Evolutionary conservation across 2,797 vertebrate species (phyloP).

Genomic region (Cryptoprocta ferox): DNA sequence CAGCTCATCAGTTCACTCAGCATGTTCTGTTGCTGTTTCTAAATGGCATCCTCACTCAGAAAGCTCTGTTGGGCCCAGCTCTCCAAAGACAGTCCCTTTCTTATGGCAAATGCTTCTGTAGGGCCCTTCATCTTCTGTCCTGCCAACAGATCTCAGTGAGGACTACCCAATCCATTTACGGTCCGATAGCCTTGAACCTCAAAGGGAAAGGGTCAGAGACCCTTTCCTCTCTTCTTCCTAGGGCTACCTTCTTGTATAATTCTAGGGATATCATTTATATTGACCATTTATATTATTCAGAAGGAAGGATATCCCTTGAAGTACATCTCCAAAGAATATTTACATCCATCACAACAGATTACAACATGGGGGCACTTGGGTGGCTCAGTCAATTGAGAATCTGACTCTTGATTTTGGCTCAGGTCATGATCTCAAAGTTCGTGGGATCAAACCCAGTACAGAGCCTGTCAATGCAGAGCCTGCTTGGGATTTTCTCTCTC

Average conservation of each 20-base stretch:
- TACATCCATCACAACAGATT: background rate
- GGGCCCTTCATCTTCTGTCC: background rate
- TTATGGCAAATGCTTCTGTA: background rate
- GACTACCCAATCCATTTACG: background rate
- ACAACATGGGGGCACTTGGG: background rate
- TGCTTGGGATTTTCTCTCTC: too few relatives aligned
- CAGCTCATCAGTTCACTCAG: background rate
- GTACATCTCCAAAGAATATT: background rate
- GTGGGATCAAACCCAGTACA: too few relatives aligned
- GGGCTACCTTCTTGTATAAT: background rate
- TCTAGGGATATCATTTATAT: background rate
- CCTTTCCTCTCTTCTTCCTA: background rate
- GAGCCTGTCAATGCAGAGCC: too few relatives aligned
- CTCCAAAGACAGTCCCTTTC: background rate
- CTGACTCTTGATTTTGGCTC: too few relatives aligned
- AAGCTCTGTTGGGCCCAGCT: background rate
- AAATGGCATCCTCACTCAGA: background rate
- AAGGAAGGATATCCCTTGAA: background rate
- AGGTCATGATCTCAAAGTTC: too few relatives aligned
- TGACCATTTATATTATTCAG: background rate
- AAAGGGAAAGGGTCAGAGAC: background rate
- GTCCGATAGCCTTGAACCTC: background rate
- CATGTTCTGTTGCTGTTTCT: background rate
- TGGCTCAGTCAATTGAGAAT: too few relatives aligned
- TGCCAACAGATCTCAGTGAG: background rate